Evolutionary conservation across 2,888 invertebrate genomes (phyloP).

Genomic region (Lymantria dispar): DNA sequence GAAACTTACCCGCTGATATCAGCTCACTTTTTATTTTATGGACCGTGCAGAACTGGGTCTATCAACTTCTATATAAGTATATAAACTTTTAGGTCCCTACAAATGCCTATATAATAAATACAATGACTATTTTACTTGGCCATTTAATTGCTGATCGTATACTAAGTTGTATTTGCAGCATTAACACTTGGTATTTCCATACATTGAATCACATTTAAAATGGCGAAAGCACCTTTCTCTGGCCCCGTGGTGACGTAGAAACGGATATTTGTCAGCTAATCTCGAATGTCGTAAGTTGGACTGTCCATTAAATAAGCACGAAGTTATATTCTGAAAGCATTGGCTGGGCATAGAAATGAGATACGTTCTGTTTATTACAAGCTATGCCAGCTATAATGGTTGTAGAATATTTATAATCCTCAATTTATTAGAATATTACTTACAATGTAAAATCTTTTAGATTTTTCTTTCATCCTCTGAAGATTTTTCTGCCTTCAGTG

Average conservation of each 20-base stretch:
- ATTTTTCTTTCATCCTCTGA: too few relatives aligned
- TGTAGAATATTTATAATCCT: too few relatives aligned
- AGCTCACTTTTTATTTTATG: not conserved
- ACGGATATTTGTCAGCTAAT: slow-evolving; percentile 1
- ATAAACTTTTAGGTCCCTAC: not conserved
- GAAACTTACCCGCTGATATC: not conserved
- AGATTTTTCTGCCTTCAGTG: too few relatives aligned
- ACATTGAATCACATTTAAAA: slow-evolving; percentile 13
- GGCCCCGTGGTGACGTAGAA: not conserved
- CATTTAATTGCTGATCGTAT: slow-evolving; percentile 4
- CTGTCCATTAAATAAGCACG: too few relatives aligned
- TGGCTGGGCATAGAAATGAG: too few relatives aligned
- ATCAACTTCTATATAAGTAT: not conserved
- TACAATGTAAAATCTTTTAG: too few relatives aligned
- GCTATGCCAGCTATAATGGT: too few relatives aligned
- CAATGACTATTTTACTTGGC: not conserved
- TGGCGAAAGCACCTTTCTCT: slow-evolving; percentile 30
- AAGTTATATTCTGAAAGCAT: too few relatives aligned
- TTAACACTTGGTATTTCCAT: slow-evolving; percentile 12
- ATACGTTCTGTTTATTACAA: too few relatives aligned
- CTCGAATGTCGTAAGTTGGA: not conserved
- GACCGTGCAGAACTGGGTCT: not conserved
- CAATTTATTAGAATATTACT: too few relatives aligned
- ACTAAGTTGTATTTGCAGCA: slow-evolving; percentile 3
- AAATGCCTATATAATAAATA: not conserved